Evolutionary conservation across 2,113 vertebrate species (phyloP).

Genomic region (Varanus salvator): DNA sequence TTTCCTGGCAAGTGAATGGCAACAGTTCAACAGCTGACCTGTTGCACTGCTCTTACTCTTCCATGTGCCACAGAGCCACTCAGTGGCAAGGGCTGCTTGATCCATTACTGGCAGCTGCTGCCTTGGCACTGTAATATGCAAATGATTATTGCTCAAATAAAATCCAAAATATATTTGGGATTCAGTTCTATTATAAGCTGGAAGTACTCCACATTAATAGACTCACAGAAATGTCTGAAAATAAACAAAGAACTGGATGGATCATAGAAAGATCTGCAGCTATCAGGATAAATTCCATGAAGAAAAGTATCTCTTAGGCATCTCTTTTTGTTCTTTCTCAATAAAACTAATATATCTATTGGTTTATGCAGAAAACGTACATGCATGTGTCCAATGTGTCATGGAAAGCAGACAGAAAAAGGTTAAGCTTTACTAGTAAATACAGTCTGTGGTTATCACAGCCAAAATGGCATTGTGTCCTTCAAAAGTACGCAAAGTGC

Average conservation of each 20-base stretch:
- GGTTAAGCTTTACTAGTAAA: neutral
- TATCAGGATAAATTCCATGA: neutral
- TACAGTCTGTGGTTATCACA: neutral
- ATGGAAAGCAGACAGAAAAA: slow-evolving; percentile 19
- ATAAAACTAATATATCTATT: slow-evolving; percentile 1
- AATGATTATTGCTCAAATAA: neutral
- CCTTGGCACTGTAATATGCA: neutral
- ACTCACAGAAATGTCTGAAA: neutral
- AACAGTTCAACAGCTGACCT: neutral
- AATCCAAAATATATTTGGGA: neutral
- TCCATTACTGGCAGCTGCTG: neutral
- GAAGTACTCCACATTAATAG: neutral
- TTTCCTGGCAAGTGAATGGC: neutral
- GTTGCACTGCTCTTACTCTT: neutral
- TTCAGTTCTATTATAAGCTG: neutral
- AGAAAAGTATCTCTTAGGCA: neutral
- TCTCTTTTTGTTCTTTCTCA: neutral
- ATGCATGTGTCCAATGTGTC: neutral
- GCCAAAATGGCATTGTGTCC: slow-evolving; percentile 60
- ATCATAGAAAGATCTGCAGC: neutral
- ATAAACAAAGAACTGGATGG: slow-evolving; percentile 5
- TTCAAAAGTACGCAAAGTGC: neutral
- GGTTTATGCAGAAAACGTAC: neutral
- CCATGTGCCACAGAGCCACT: neutral
- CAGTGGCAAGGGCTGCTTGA: neutral